Percentiles rank a stretch among this genome's conserved stretches.
Conservation (phyloP, 2,888 invertebrate genomes). For the Ommatoiulus sabulosus region DNA sequence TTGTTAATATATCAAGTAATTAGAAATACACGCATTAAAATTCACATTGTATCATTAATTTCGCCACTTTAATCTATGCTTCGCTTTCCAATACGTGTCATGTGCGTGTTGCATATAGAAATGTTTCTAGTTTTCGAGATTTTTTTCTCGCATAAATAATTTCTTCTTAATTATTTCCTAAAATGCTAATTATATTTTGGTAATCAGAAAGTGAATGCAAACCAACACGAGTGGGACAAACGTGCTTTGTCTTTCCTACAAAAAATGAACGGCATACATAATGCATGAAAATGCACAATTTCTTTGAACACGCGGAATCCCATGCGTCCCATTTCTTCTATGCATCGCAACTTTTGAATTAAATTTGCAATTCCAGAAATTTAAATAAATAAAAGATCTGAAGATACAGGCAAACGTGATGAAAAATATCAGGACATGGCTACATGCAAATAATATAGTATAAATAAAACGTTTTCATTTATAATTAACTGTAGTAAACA, state of each 20-base stretch:
- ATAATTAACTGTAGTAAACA: too few species aligned
- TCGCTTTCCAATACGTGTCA: background rate
- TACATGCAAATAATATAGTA: background rate
- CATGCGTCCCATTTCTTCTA: background rate
- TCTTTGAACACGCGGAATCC: background rate
- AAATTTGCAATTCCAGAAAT: background rate
- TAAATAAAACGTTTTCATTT: too few species aligned
- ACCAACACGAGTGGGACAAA: background rate
- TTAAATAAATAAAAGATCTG: background rate
- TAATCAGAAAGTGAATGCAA: background rate
- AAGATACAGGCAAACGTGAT: background rate
- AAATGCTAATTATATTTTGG: background rate
- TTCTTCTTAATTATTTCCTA: constrained; percentile 7
- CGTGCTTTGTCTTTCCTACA: background rate
- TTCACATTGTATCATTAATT: background rate
- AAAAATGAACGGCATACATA: background rate
- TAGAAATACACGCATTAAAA: background rate
- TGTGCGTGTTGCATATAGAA: background rate
- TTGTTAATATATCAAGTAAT: background rate
- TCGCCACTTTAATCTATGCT: background rate
- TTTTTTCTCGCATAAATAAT: background rate
- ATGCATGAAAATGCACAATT: background rate
- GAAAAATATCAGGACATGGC: background rate
- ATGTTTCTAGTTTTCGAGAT: background rate
- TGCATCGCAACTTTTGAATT: background rate